Evolutionary conservation across 2,113 vertebrate species (phyloP).

Genomic region (Aix galericulata): DNA sequence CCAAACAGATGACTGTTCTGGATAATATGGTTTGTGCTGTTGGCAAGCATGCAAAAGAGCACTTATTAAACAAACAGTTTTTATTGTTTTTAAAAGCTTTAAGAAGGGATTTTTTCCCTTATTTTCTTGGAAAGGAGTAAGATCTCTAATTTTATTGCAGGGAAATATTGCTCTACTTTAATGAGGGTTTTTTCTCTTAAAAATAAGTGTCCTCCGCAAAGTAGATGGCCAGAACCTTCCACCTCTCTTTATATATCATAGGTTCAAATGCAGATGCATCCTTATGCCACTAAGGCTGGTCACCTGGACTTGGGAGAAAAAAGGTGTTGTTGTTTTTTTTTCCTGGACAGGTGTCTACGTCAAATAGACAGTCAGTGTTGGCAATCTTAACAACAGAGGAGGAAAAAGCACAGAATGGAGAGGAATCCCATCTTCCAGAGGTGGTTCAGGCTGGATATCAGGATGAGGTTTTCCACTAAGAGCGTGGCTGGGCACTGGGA

Average conservation of each 20-base stretch:
- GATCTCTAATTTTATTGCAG: constrained; percentile 1
- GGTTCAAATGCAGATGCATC: neutral
- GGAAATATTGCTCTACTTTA: neutral
- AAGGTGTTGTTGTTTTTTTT: neutral
- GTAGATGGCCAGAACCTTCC: neutral
- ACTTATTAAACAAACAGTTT: constrained; percentile 69
- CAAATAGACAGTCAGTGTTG: neutral
- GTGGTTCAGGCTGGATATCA: too few species aligned
- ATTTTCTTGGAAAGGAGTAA: constrained; percentile 37
- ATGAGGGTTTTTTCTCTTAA: neutral
- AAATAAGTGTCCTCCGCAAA: neutral
- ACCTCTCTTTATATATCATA: neutral
- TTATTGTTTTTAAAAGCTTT: constrained; percentile 63
- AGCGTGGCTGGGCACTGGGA: too few species aligned
- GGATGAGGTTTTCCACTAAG: too few species aligned
- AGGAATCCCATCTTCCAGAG: neutral
- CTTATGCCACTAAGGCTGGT: neutral
- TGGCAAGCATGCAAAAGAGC: constrained; percentile 55
- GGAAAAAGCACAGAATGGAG: neutral
- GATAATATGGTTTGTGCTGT: constrained; percentile 33
- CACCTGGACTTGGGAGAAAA: neutral
- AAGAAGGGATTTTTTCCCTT: neutral
- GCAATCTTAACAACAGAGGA: neutral
- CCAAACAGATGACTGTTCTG: constrained; percentile 53
- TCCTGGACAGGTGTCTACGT: neutral